Percentiles rank a stretch among this genome's conserved stretches.
Conservation (phyloP, 2,797 vertebrate species). For the Sebastes taczanowskii region DNA sequence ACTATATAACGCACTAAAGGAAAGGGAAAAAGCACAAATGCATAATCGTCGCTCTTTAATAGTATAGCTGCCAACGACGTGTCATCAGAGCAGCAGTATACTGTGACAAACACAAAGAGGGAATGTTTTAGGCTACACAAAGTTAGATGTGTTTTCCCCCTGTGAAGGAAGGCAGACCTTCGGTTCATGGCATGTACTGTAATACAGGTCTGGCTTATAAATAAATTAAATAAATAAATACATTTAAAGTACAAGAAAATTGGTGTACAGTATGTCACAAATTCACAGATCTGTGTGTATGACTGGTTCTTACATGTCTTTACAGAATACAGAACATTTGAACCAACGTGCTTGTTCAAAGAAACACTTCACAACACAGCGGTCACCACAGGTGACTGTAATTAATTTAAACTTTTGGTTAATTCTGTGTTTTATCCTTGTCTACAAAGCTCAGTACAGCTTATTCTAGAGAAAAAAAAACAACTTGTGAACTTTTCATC, state of each 20-base stretch:
- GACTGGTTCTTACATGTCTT: background rate
- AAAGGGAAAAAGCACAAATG: too few relatives aligned
- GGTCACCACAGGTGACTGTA: background rate
- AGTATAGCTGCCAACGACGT: background rate
- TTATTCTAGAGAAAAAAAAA: background rate
- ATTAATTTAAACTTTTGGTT: background rate
- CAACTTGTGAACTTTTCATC: background rate
- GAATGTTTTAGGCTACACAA: background rate
- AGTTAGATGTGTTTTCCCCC: background rate
- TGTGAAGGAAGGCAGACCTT: background rate
- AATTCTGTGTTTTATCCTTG: background rate
- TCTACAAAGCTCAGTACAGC: background rate
- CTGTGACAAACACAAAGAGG: background rate
- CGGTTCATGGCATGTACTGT: background rate
- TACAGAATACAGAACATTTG: background rate
- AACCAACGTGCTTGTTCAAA: background rate
- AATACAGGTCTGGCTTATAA: background rate
- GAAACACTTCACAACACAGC: background rate
- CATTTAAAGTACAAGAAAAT: background rate
- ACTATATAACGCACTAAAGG: too few relatives aligned
- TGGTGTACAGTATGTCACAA: background rate
- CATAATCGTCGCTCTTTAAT: background rate
- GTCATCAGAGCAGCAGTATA: background rate
- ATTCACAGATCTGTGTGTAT: background rate
- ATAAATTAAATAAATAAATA: too few relatives aligned